Percentiles rank a stretch among this genome's conserved stretches.
phyloP scores from a whole-genome alignment of 2,888 invertebrate species.

The Plebejus anna region DNA sequence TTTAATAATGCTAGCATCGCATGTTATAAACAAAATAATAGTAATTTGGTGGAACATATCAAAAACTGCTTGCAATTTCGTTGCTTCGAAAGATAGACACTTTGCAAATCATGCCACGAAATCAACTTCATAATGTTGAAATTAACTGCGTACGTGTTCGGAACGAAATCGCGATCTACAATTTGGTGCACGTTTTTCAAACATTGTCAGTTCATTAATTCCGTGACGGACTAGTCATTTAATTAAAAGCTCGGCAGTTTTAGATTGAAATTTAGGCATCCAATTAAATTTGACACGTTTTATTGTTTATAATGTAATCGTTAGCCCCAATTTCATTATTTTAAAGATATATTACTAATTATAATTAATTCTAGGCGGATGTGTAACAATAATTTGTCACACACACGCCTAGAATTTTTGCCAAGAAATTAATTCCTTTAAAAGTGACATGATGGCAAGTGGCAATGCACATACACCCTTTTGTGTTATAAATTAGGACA shows the following conservation, averaged over 20 bases:
- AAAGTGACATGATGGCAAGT: no score
- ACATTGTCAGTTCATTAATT: constrained; percentile 21
- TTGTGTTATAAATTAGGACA: no score
- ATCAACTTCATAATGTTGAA: not conserved
- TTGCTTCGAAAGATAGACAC: not conserved
- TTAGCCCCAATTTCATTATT: not conserved
- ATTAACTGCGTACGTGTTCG: constrained; percentile 4
- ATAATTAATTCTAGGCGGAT: no score
- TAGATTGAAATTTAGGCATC: constrained; percentile 3
- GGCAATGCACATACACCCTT: no score
- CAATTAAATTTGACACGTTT: constrained; percentile 17
- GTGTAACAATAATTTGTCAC: no score
- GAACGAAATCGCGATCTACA: not conserved
- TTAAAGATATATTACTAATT: not conserved
- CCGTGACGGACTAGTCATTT: constrained; percentile 1
- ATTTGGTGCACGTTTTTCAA: constrained; percentile 11
- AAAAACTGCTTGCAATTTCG: no score
- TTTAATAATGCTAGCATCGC: no score
- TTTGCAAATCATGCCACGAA: not conserved
- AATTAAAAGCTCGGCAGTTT: constrained; percentile 9
- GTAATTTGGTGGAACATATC: no score
- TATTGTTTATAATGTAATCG: not conserved
- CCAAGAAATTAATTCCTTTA: no score
- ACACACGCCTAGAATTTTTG: no score
- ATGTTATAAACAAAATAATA: no score